These are phyloP conservation scores for Palaemon carinicauda DNA, from an alignment of 1,140 invertebrate genomes.

Conservation along the genomic window DNA sequence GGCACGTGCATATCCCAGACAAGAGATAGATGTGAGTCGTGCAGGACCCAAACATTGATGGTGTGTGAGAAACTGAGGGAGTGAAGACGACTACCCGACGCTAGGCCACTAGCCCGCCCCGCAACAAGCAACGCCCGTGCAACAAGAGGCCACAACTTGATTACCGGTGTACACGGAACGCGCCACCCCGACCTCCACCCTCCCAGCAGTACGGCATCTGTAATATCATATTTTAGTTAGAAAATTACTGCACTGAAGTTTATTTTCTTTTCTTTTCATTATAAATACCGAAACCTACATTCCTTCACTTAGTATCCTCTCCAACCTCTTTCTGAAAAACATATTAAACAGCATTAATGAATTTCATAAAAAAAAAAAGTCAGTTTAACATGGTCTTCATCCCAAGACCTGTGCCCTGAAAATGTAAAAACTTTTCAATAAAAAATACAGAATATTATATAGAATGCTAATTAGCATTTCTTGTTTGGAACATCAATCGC, in stretches of 20 bases:
- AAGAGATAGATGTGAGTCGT: constrained; percentile 42
- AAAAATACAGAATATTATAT: too few relatives aligned
- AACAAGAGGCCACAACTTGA: constrained; percentile 56
- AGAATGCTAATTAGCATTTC: too few relatives aligned
- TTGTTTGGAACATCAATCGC: too few relatives aligned
- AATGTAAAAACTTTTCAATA: too few relatives aligned
- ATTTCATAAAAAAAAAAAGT: too few relatives aligned
- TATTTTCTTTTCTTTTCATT: not conserved
- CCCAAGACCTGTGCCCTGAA: too few relatives aligned
- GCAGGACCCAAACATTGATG: constrained; percentile 40
- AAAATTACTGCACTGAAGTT: not conserved
- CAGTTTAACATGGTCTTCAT: too few relatives aligned
- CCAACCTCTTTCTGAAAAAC: too few relatives aligned
- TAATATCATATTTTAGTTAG: constrained; percentile 29
- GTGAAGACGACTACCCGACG: constrained; percentile 50
- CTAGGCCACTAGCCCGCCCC: constrained; percentile 50
- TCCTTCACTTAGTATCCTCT: too few relatives aligned
- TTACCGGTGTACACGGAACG: constrained; percentile 53
- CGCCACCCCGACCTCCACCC: constrained; percentile 46
- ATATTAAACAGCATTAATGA: too few relatives aligned
- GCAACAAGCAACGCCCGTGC: constrained; percentile 54
- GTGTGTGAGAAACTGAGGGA: constrained; percentile 47
- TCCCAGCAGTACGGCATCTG: constrained; percentile 55
- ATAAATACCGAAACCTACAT: too few relatives aligned
- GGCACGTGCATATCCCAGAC: constrained; percentile 36